phyloP scores from a whole-genome alignment of 2,888 invertebrate species.

The Phymatocera aterrima region DNA sequence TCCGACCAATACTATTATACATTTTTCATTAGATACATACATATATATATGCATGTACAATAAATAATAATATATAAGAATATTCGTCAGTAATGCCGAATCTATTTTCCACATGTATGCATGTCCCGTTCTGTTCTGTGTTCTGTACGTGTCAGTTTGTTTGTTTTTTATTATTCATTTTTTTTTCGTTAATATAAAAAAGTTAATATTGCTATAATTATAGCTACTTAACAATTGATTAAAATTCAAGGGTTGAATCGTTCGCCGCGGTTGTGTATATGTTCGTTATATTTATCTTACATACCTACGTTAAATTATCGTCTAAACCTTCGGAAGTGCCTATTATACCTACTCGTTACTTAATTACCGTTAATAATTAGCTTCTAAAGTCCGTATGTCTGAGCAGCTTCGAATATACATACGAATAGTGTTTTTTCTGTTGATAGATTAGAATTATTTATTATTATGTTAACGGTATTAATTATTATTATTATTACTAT shows the following conservation, averaged over 20 bases:
- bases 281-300: not conserved
- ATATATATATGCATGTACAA: not conserved
- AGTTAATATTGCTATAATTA: conserved; percentile 41
- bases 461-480: conserved; percentile 54
- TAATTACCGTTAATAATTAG: not conserved
- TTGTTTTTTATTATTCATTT: too few species aligned
- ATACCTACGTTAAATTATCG: not conserved
- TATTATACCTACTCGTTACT: not conserved
- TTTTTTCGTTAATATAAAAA: conserved; percentile 29
- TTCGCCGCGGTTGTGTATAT: not conserved
- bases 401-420: conserved; percentile 36
- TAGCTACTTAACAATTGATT: conserved; percentile 40
- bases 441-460: conserved; percentile 47
- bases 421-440: conserved; percentile 19
- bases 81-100: conserved; percentile 20
- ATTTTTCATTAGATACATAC: not conserved
- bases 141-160: too few species aligned
- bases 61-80: conserved; percentile 1
- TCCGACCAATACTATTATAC: conserved; percentile 21
- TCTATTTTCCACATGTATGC: too few species aligned
- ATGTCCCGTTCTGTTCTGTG: conserved; percentile 1
- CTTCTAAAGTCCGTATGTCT: conserved; percentile 28
- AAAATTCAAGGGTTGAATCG: conserved; percentile 60
- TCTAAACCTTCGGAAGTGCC: conserved; percentile 14
- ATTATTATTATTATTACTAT: conserved; percentile 52